Percentiles rank a stretch among this genome's conserved stretches.
Evolutionary conservation across 2,113 vertebrate species (phyloP).

Genomic region (Laticauda laticaudata): DNA sequence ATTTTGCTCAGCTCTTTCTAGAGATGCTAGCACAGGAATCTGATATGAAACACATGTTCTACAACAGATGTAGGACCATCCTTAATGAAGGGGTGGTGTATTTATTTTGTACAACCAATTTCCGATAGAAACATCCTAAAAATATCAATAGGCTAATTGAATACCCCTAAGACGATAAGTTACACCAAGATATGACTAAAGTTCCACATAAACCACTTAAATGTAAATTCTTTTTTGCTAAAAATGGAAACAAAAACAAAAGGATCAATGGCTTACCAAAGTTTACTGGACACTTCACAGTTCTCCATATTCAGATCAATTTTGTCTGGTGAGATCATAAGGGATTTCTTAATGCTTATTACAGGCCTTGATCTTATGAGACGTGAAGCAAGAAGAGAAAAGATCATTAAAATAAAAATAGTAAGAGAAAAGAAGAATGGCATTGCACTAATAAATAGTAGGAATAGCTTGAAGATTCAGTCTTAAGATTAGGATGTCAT

Average conservation of each 20-base stretch:
- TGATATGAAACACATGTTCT: neutral
- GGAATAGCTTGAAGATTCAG: neutral
- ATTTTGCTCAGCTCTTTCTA: neutral
- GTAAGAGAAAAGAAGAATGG: neutral
- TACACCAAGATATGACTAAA: neutral
- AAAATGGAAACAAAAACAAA: neutral
- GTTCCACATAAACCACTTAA: neutral
- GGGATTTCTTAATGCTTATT: conserved; percentile 79
- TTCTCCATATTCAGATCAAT: conserved; percentile 77
- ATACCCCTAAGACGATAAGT: neutral
- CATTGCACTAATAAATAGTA: neutral
- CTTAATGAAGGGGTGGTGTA: neutral
- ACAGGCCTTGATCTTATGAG: conserved; percentile 82
- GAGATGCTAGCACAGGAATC: neutral
- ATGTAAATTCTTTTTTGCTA: neutral
- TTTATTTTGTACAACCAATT: neutral
- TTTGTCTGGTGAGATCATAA: conserved; percentile 78
- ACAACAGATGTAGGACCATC: neutral
- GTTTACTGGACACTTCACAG: conserved; percentile 73
- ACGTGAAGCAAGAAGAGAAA: neutral
- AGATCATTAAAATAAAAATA: conserved; percentile 11
- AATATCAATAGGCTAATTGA: neutral
- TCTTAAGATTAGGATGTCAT: neutral
- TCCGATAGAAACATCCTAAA: neutral
- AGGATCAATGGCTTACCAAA: conserved; percentile 74